Evolutionary conservation across 2,888 invertebrate genomes (phyloP).

Genomic region (Eupsilia transversa): DNA sequence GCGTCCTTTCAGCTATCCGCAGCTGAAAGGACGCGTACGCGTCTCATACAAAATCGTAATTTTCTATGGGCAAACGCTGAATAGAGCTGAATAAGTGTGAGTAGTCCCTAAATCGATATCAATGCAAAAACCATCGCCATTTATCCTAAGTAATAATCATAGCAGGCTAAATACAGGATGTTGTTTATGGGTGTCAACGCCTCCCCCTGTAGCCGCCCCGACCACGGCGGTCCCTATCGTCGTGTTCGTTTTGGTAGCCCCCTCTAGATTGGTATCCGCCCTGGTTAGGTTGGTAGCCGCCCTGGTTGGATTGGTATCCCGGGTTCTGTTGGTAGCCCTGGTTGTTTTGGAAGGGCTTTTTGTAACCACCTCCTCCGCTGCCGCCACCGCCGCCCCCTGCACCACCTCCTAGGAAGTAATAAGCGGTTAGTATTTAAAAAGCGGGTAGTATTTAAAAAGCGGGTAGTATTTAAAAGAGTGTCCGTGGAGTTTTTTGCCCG

Average conservation of each 20-base stretch:
- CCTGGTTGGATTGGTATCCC: slow-evolving; percentile 61
- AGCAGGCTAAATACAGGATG: background rate
- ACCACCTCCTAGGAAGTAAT: background rate
- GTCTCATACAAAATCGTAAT: too few relatives aligned
- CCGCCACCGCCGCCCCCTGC: background rate
- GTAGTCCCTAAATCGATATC: slow-evolving; percentile 6
- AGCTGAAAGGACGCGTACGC: too few relatives aligned
- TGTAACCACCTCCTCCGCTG: slow-evolving; percentile 47
- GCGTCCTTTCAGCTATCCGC: too few relatives aligned
- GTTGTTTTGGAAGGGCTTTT: slow-evolving; percentile 64
- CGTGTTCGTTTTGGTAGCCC: slow-evolving; percentile 86
- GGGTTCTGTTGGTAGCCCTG: slow-evolving; percentile 75
- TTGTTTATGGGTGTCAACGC: slow-evolving; percentile 67
- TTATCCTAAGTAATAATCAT: slow-evolving; percentile 9
- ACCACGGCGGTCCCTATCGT: slow-evolving; percentile 82
- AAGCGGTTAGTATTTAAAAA: too few relatives aligned
- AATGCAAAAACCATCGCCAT: slow-evolving; percentile 42
- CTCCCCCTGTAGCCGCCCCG: slow-evolving; percentile 77
- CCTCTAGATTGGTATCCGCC: slow-evolving; percentile 65
- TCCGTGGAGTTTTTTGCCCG: too few relatives aligned
- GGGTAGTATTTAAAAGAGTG: too few relatives aligned
- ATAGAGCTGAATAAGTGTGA: too few relatives aligned
- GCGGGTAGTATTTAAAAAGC: too few relatives aligned
- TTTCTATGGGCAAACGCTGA: too few relatives aligned
- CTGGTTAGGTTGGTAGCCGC: slow-evolving; percentile 57